phyloP scores from a whole-genome alignment of 2,888 invertebrate genomes.

The Mayetiola destructor region DNA sequence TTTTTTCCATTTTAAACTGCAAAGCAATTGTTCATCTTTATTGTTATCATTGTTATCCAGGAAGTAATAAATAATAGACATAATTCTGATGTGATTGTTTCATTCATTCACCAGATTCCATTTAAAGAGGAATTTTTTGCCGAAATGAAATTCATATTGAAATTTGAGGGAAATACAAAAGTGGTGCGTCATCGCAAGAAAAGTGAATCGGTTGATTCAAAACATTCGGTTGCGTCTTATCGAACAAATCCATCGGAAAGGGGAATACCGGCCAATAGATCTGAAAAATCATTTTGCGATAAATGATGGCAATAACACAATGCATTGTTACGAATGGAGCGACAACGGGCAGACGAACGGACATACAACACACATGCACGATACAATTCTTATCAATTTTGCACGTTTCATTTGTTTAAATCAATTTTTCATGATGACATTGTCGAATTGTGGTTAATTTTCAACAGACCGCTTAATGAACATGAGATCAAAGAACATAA shows the following conservation, averaged over 20 bases:
- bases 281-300: not conserved
- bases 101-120: constrained; percentile 38
- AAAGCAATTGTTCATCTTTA: not conserved
- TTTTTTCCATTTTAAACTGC: not conserved
- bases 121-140: constrained; percentile 49
- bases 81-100: not conserved
- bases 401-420: too few relatives aligned
- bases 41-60: not conserved
- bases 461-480: too few relatives aligned
- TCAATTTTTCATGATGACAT: too few relatives aligned
- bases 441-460: too few relatives aligned
- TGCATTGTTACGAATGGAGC: too few relatives aligned
- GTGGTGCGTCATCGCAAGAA: constrained; percentile 40
- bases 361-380: too few relatives aligned
- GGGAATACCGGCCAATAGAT: not conserved
- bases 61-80: not conserved
- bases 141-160: constrained; percentile 57
- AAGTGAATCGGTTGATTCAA: constrained; percentile 8
- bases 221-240: constrained; percentile 2
- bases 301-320: not conserved
- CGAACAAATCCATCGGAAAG: not conserved
- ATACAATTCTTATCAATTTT: too few relatives aligned
- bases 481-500: too few relatives aligned
- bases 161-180: constrained; percentile 50
- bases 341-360: too few relatives aligned